Evolutionary conservation across 2,113 vertebrate species (phyloP).

Genomic region (Sapajus apella): DNA sequence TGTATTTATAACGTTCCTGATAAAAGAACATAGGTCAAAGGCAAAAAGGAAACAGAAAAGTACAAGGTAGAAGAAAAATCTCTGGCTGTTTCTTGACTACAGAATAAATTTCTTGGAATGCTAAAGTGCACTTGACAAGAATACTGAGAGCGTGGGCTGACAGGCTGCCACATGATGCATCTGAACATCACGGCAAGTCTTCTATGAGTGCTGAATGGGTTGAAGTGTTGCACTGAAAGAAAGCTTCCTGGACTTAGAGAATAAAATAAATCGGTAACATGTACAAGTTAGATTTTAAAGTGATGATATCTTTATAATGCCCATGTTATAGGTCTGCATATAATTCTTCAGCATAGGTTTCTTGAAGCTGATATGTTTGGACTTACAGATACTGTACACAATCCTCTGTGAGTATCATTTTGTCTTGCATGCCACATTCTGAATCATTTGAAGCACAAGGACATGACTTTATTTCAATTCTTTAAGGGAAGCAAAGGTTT

Average conservation of each 20-base stretch:
- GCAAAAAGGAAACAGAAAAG: constrained; percentile 56
- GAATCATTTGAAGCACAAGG: neutral
- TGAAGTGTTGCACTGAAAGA: neutral
- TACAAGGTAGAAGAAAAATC: neutral
- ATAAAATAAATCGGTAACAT: neutral
- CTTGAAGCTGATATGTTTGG: neutral
- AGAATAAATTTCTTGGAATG: neutral
- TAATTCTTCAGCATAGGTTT: neutral
- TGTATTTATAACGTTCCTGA: constrained; percentile 66
- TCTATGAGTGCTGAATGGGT: neutral
- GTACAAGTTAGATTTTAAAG: neutral
- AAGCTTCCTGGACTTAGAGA: neutral
- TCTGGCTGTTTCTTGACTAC: neutral
- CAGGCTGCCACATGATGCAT: neutral
- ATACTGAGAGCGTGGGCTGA: neutral
- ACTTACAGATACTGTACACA: neutral
- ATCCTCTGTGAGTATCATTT: neutral
- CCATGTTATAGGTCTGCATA: neutral
- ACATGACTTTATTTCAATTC: neutral
- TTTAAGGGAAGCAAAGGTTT: neutral
- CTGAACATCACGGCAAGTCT: neutral
- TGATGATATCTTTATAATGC: no score
- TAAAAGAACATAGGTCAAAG: constrained; percentile 72
- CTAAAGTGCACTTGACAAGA: constrained; percentile 1
- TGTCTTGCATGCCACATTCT: neutral